Base-by-base conservation (phyloP, 1,140 invertebrate genomes). In the Lucilia cuprina region DNA sequence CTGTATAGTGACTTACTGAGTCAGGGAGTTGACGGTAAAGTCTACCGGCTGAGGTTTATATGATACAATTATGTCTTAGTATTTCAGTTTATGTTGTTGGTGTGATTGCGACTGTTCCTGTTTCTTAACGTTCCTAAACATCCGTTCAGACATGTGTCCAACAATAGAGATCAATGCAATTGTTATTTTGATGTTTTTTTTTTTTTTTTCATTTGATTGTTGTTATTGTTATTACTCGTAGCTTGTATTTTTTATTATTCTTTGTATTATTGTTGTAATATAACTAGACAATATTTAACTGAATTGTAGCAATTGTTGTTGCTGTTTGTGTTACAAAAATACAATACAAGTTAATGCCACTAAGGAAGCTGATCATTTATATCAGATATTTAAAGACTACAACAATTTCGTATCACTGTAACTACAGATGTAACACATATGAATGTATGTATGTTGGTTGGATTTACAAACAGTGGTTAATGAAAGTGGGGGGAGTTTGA, bases 301-400 rank as follows among this genome's bases (percentile, higher is more conserved):
- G 65, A 70, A 70, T 70, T 70, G 65, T 70, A 70, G 65, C 65
- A 70, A 25, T 70, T 70, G 65, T 25, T 70, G 65, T 21, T 9
- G 19, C 21, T 70, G 65, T 70, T 70, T n/a, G 8, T 25, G 9
- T 21, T 70, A 70, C 19, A 70, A 70, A 21, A 19, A 9, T 70
- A 70, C 65, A 70, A 70, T 21, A 70, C 19, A 60, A 70, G 65
- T 70, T 70, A 70, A 70, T 70, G 65, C 65, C 65, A 70, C 65
- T 70, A 70, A 70, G 65, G 65, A 70, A 70, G 65, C 65, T 70
- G 65, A 70, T 70, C 65, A 70, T 70, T 70, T 70, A 70, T 70
- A 70, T 21, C 65, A 21, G 65, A 70, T 70, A 70, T 60, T 60
- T 70, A 70, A 70, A 70, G n/a, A 70, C 17, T 55, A 55, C 14